These are phyloP conservation scores for Antigone vipio DNA, from an alignment of 2,113 vertebrate species.

Conservation along the genomic window DNA sequence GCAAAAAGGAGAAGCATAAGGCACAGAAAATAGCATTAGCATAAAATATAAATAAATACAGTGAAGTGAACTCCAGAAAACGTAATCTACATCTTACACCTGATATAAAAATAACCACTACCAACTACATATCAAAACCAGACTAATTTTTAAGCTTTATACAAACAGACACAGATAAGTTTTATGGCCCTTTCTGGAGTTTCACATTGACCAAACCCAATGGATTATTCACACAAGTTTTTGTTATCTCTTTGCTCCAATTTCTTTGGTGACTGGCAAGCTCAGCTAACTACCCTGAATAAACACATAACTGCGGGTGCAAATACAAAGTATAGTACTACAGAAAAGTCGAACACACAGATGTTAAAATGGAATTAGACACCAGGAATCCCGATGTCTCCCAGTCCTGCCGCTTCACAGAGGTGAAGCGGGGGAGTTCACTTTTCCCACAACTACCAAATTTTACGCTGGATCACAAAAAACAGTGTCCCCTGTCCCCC, in stretches of 20 bases:
- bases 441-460: not conserved
- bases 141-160: not conserved
- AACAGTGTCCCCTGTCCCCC: not conserved
- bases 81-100: not conserved
- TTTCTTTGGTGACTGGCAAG: not conserved
- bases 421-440: fast-evolving
- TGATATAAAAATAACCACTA: not conserved
- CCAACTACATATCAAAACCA: not conserved
- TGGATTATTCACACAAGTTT: not conserved
- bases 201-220: not conserved
- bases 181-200: not conserved
- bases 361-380: not conserved
- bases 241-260: not conserved
- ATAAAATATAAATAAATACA: not conserved
- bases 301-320: fast-evolving
- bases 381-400: not conserved
- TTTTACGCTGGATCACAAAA: not conserved
- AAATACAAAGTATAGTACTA: not conserved
- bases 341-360: not conserved
- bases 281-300: not conserved
- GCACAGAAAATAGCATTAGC: not conserved
- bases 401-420: not conserved
- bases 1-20: not conserved
- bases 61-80: not conserved
- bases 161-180: not conserved